These are phyloP conservation scores for Melieria picta DNA, from an alignment of 2,888 invertebrate genomes.

Conservation along the genomic window DNA sequence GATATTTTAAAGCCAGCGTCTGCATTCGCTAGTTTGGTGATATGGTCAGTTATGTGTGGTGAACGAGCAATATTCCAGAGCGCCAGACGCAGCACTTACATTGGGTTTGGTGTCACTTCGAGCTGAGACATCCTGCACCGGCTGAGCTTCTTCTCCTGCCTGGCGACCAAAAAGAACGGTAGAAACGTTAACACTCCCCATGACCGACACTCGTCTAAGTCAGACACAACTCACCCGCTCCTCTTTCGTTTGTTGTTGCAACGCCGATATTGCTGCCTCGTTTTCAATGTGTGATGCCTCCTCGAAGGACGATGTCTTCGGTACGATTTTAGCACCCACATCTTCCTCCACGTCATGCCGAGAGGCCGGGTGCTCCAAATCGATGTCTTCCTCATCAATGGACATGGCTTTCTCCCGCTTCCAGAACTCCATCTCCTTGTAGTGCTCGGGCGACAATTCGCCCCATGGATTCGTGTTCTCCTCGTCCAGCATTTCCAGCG, in stretches of 20 bases:
- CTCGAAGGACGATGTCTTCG: slow-evolving; percentile 63
- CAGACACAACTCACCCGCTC: slow-evolving; percentile 51
- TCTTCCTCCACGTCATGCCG: slow-evolving; percentile 45
- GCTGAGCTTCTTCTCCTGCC: slow-evolving; percentile 33
- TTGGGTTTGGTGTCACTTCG: slow-evolving; percentile 55
- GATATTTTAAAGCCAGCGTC: too few species aligned
- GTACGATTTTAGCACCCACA: slow-evolving; percentile 48
- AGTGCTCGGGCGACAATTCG: slow-evolving; percentile 60
- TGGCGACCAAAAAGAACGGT: neutral
- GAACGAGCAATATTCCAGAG: too few species aligned
- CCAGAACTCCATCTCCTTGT: slow-evolving; percentile 64
- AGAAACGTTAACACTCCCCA: too few species aligned
- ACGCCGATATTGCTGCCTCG: slow-evolving; percentile 53
- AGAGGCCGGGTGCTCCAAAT: slow-evolving; percentile 48
- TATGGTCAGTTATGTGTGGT: too few species aligned
- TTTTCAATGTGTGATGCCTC: slow-evolving; percentile 63
- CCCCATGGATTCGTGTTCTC: slow-evolving; percentile 64
- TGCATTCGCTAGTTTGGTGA: too few species aligned
- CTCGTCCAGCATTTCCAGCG: slow-evolving; percentile 60
- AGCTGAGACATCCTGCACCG: slow-evolving; percentile 41
- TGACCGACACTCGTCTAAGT: neutral
- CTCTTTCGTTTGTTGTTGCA: slow-evolving; percentile 50
- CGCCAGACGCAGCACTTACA: slow-evolving; percentile 51
- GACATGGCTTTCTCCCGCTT: slow-evolving; percentile 61
- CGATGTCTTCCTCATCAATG: slow-evolving; percentile 61